A percentile compares a stretch with the other conserved stretches of the same genome.
Conservation (phyloP, 2,888 invertebrate genomes). For the Dysmachus trigonus region DNA sequence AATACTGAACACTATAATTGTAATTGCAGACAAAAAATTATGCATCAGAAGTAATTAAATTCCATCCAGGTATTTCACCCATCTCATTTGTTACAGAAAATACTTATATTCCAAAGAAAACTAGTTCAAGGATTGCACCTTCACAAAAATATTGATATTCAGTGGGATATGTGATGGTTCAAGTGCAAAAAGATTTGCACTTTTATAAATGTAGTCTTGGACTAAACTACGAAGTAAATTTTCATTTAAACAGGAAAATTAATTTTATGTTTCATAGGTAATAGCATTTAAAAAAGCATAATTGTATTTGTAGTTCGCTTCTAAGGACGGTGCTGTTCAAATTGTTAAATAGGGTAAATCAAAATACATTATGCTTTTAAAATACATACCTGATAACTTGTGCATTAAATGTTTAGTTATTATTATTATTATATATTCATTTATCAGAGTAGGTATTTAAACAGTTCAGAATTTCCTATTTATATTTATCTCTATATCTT, state of each 20-base stretch:
- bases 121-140: not conserved
- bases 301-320: not conserved
- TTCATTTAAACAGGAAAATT: not conserved
- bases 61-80: not conserved
- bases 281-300: not conserved
- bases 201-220: not conserved
- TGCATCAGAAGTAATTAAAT: not conserved
- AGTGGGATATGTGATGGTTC: not conserved
- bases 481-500: too few species aligned
- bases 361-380: too few species aligned
- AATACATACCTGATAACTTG: too few species aligned
- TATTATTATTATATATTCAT: too few species aligned
- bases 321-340: too few species aligned
- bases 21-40: not conserved
- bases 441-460: too few species aligned
- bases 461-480: too few species aligned
- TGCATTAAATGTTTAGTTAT: too few species aligned
- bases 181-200: not conserved
- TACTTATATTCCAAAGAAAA: not conserved
- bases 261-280: too few species aligned
- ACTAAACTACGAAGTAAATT: not conserved
- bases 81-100: not conserved
- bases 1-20: not conserved
- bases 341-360: too few species aligned
- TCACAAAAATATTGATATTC: not conserved